These are phyloP conservation scores for Neuroterus valhalla DNA, from an alignment of 1,140 invertebrate species.

Conservation along the genomic window DNA sequence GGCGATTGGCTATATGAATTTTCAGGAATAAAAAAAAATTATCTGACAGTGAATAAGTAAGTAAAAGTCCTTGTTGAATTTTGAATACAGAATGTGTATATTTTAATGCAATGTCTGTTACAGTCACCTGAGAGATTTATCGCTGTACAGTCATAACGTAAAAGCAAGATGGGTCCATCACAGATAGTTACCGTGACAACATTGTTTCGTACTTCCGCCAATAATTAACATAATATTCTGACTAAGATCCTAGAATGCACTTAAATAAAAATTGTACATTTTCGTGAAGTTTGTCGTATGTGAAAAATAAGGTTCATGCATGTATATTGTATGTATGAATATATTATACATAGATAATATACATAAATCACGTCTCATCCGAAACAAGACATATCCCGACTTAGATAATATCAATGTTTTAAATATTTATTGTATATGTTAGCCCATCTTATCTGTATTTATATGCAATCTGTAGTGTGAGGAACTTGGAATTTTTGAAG, in stretches of 20 bases:
- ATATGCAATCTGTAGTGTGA: constrained; percentile 34
- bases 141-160: constrained; percentile 62
- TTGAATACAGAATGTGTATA: constrained; percentile 28
- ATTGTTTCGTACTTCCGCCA: constrained; percentile 40
- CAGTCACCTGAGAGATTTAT: constrained; percentile 62
- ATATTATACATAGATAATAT: constrained; percentile 17
- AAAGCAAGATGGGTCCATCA: constrained; percentile 59
- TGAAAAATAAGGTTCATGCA: constrained; percentile 31
- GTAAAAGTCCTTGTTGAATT: constrained; percentile 35
- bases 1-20: background rate
- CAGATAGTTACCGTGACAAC: constrained; percentile 57
- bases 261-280: constrained; percentile 27
- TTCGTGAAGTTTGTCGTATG: background rate
- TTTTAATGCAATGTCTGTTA: constrained; percentile 62
- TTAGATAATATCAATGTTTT: background rate
- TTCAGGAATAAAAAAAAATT: constrained; percentile 25
- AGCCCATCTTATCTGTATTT: constrained; percentile 31
- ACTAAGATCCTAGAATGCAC: background rate
- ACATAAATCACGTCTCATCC: constrained; percentile 5
- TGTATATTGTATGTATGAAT: constrained; percentile 4
- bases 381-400: constrained; percentile 21
- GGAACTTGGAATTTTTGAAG: constrained; percentile 24
- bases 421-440: constrained; percentile 16
- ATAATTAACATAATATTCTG: constrained; percentile 34
- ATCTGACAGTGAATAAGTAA: constrained; percentile 9